Evolutionary conservation across 92 coral and sea anemone genomes (phyloP), one percentile per base, ranked within the genome.

Genomic region (Anthopleura xanthogrammica): DNA sequence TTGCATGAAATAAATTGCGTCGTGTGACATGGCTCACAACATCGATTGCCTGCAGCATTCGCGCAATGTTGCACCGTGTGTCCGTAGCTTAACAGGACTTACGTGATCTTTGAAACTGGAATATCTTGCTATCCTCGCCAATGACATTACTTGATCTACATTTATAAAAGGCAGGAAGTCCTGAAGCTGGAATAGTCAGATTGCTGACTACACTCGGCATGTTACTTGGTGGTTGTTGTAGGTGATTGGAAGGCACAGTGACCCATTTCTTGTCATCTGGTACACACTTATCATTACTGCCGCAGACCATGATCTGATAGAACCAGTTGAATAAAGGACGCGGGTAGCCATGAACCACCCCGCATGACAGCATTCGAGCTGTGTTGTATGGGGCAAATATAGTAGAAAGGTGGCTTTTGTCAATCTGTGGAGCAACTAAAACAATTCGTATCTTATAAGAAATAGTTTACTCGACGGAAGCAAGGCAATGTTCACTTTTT

Each of bases 71-170:
- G 36, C 36, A 6, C 72, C 72, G 12, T n/a, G 20, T 3, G 19
- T 29, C 36, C 20, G 36, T 23, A n/a, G 7, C 36, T 29, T n/a
- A 22, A 5, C 24, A 64, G 24, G 0, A 39, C 98, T 88, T 85
- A 95, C 98, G 90, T 55, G 79, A 78, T 42, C 98, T 89, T 52
- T 16, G 55, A 55, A 95, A 86, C 79, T 54, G 41, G 22, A 92
- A 79, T 29, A 76, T 66, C 41, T 78, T 76, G 19, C 87, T 77
- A 75, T 92, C 98, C 46, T 82, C 77, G 70, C 98, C 98, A 62
- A 86, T 41, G 12, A 68, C 19, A 75, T 90, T 95, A 24, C 5
- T 56, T 36, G 98, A 96, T 65, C 77, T 52, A 73, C 98, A 95
- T 5, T 79, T 82, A 82, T 94, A 95, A 77, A 68, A 85, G 10